Percentiles rank a stretch among this genome's conserved stretches.
phyloP scores from a whole-genome alignment of 2,113 vertebrate species.

The Phodopus roborovskii region DNA sequence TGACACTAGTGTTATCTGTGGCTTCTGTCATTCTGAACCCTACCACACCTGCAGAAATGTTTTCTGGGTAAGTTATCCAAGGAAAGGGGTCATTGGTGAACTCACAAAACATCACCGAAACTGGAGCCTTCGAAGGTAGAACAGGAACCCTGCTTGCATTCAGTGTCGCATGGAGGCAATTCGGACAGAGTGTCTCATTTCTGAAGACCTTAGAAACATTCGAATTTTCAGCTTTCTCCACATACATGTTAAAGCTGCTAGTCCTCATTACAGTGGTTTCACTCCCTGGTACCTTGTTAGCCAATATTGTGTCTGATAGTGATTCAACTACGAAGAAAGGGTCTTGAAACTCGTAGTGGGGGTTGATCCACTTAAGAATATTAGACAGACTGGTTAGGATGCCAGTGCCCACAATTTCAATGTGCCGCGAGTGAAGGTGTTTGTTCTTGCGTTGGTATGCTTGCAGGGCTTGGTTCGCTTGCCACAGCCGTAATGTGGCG shows the following conservation, averaged over 20 bases:
- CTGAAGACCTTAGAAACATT: background rate
- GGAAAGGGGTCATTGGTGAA: slow-evolving; percentile 85
- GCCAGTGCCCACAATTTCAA: slow-evolving; percentile 81
- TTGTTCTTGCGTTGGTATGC: background rate
- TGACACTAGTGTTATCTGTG: accelerated
- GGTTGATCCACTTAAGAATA: slow-evolving; percentile 61
- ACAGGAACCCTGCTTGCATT: accelerated
- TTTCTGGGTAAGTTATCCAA: slow-evolving; percentile 76
- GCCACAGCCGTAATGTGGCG: slow-evolving; percentile 62
- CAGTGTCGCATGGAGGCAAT: slow-evolving; percentile 77
- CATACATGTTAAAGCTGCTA: slow-evolving; percentile 79
- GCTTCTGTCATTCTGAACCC: slow-evolving; percentile 81
- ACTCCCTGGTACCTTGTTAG: slow-evolving; percentile 82
- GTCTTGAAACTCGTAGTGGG: background rate
- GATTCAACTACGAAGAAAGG: slow-evolving; percentile 73
- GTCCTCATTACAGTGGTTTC: slow-evolving; percentile 73
- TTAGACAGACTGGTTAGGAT: slow-evolving; percentile 82
- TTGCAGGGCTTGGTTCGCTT: slow-evolving; percentile 67
- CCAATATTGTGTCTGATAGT: slow-evolving; percentile 74
- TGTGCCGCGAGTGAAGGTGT: slow-evolving; percentile 67
- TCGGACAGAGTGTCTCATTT: slow-evolving; percentile 39
- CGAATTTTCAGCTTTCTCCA: slow-evolving; percentile 80
- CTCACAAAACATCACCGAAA: slow-evolving; percentile 82
- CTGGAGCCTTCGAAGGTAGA: background rate
- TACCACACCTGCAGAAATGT: slow-evolving; percentile 17